Evolutionary conservation across 1,140 invertebrate species (phyloP).

Genomic region (Planococcus citri): DNA sequence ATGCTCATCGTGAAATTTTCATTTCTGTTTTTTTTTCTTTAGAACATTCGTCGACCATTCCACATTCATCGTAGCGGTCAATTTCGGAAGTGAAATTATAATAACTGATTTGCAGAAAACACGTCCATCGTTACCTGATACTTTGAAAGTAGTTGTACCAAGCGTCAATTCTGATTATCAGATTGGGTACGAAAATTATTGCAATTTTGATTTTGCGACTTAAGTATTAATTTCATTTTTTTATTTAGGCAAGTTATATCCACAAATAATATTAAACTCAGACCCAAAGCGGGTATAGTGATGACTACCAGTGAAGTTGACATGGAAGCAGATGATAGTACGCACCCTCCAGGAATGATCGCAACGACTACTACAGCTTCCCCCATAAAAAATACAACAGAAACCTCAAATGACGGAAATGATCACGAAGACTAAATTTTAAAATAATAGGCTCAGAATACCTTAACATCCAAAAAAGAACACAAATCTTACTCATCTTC

Average conservation of each 20-base stretch:
- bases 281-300: slow-evolving; percentile 24
- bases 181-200: slow-evolving; percentile 22
- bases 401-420: no score
- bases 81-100: slow-evolving; percentile 22
- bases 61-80: slow-evolving; percentile 24
- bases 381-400: no score
- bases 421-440: no score
- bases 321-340: neutral
- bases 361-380: no score
- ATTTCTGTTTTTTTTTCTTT: no score
- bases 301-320: slow-evolving; percentile 18
- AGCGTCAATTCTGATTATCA: slow-evolving; percentile 15
- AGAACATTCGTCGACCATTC: slow-evolving; percentile 21
- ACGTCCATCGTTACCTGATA: slow-evolving; percentile 19
- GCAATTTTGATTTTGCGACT: no score
- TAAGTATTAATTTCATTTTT: neutral
- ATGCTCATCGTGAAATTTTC: no score
- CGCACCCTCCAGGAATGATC: no score
- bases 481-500: no score
- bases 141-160: neutral
- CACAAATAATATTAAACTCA: neutral
- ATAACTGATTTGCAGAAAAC: neutral
- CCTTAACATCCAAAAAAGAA: no score
- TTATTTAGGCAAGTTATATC: neutral
- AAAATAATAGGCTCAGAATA: no score